Evolutionary conservation across 2,797 vertebrate species (phyloP).

Genomic region (Trematomus bernacchii): DNA sequence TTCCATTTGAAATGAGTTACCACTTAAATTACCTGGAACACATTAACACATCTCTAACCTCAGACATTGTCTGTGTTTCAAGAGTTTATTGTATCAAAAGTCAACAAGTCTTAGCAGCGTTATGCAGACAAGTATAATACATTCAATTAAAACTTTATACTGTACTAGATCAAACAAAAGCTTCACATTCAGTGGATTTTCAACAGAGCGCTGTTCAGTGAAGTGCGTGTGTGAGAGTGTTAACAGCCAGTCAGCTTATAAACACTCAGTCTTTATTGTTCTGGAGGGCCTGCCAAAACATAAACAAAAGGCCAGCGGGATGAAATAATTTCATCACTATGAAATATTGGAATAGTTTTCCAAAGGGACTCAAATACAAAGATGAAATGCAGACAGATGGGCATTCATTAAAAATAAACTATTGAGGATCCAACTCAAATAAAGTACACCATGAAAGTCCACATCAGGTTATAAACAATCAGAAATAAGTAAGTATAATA

Average conservation of each 20-base stretch:
- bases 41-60: neutral
- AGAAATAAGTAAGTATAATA: no score
- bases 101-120: constrained; percentile 23
- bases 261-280: constrained; percentile 65
- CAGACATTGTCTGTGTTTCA: constrained; percentile 8
- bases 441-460: neutral
- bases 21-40: constrained; percentile 5
- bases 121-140: constrained; percentile 39
- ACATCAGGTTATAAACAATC: neutral
- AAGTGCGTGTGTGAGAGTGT: constrained; percentile 44
- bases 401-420: neutral
- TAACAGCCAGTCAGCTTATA: constrained; percentile 64
- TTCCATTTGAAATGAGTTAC: constrained; percentile 21
- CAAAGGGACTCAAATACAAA: neutral
- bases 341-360: constrained; percentile 28
- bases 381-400: neutral
- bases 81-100: constrained; percentile 4
- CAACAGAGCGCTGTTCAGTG: constrained; percentile 6
- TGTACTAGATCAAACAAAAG: constrained; percentile 32
- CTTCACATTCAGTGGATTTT: constrained; percentile 15
- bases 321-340: constrained; percentile 10
- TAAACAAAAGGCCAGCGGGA: constrained; percentile 18
- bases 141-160: neutral
- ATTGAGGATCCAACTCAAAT: neutral
- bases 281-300: constrained; percentile 35